These are phyloP conservation scores for Tetranychus piercei DNA, from an alignment of 2,888 invertebrate genomes.

Conservation along the genomic window DNA sequence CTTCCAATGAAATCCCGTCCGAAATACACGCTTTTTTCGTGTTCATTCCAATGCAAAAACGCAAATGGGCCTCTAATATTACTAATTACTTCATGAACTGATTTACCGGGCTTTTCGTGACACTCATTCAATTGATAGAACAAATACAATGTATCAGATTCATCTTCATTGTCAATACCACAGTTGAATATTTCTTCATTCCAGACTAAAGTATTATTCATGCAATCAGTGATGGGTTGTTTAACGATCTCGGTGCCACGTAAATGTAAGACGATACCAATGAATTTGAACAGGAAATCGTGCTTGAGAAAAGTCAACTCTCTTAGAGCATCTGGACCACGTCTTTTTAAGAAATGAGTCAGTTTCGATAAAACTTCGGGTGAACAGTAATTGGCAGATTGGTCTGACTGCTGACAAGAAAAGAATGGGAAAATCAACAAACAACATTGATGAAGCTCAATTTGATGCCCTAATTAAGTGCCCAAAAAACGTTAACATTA, in stretches of 20 bases:
- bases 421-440: neutral
- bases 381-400: neutral
- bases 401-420: neutral
- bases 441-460: neutral
- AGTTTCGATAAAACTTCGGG: neutral
- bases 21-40: constrained; percentile 45
- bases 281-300: constrained; percentile 22
- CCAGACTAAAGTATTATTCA: constrained; percentile 51
- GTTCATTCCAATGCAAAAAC: constrained; percentile 49
- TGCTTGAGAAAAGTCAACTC: neutral
- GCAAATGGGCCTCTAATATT: constrained; percentile 62
- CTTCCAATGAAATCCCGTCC: constrained; percentile 67
- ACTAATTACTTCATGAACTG: constrained; percentile 38
- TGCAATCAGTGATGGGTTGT: constrained; percentile 48
- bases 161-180: constrained; percentile 27
- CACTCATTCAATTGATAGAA: constrained; percentile 28
- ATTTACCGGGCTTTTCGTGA: constrained; percentile 21
- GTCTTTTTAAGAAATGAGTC: neutral
- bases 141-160: constrained; percentile 30
- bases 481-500: neutral
- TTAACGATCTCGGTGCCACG: constrained; percentile 46
- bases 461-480: neutral
- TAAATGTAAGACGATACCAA: constrained; percentile 55
- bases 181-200: constrained; percentile 65
- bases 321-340: neutral